Evolutionary conservation across 2,797 vertebrate species (phyloP), one percentile per base, ranked within the genome.

Genomic region (Sebastes steindachneri): DNA sequence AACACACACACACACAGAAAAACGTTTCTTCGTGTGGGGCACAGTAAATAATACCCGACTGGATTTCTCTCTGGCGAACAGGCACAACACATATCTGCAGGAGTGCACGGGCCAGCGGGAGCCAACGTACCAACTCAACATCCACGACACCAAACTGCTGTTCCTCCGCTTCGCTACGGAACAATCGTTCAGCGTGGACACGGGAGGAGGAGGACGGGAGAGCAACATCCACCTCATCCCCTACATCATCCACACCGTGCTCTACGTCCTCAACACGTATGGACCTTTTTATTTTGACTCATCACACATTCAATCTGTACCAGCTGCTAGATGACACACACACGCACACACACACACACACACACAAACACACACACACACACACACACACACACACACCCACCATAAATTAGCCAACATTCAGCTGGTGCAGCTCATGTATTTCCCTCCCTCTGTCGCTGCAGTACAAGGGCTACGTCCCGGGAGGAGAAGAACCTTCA

Each of bases 141-240:
- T 99, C 89, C 99, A 99, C 0, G 99, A 99, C 95, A 98, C 98
- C 87, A 99, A 99, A 77, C 96, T 99, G 90, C 97, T 99, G 0
- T 98, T 99, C 89, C 95, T 98, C 53, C 98, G 99, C 75, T 99
- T 99, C 21, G 99, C 99, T 53, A 99, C 97, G 71, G 99, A 99
- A 89, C 99, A 99, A n/a, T 99, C 99, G 0, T 99, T 99, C 96
- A 99, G 99, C 1, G 94, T 98, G 1, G 99, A 99, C 89, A 98
- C 98, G 0, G 98, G 98, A 0, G 98, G 98, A 60, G 99, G 99
- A 3, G 99, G 99, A 57, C 95, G 99, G 10, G 98, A 99, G 95
- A 99, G 98, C 96, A 99, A 99, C 96, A 97, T 99, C 80, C 98
- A 99, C 96, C 98, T 99, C 92, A 99, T 99, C 89, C 98, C 98